Percentiles rank a stretch among this genome's conserved stretches.
Conservation (phyloP, 2,888 invertebrate genomes). For the Heliconius erato region DNA sequence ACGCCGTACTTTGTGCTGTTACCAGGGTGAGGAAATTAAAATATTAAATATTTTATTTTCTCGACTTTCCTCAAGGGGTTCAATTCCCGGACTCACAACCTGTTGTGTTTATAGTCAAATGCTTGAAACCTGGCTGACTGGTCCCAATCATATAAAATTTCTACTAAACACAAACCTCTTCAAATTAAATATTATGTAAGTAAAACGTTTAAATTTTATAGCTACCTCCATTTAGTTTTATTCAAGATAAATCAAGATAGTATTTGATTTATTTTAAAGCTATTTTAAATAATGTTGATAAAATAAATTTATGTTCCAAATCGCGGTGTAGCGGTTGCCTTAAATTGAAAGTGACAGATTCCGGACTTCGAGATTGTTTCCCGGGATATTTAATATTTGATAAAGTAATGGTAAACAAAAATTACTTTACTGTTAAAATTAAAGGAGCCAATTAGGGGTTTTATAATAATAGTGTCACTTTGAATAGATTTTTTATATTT, state of each 20-base stretch:
- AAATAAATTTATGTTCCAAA: constrained; percentile 33
- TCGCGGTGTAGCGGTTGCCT: constrained; percentile 24
- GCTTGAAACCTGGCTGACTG: neutral
- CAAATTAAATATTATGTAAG: neutral
- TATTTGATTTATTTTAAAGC: constrained; percentile 27
- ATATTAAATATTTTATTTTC: neutral
- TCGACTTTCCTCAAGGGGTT: neutral
- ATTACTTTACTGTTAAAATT: neutral
- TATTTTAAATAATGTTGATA: constrained; percentile 29
- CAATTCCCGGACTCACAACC: neutral
- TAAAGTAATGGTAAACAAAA: neutral
- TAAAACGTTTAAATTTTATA: constrained; percentile 1
- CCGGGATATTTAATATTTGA: neutral
- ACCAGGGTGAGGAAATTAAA: neutral
- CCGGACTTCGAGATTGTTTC: constrained; percentile 5
- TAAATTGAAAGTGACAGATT: constrained; percentile 27
- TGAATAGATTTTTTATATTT: neutral
- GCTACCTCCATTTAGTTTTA: neutral
- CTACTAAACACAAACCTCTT: neutral
- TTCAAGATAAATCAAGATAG: constrained; percentile 6
- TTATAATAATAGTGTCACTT: neutral
- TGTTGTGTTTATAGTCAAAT: neutral
- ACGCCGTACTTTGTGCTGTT: neutral
- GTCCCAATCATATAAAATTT: neutral
- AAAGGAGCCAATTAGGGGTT: neutral